A percentile compares a stretch with the other conserved stretches of the same genome.
These are phyloP conservation scores for Eristalinus sepulchralis DNA, from an alignment of 2,888 invertebrate species.

Conservation along the genomic window DNA sequence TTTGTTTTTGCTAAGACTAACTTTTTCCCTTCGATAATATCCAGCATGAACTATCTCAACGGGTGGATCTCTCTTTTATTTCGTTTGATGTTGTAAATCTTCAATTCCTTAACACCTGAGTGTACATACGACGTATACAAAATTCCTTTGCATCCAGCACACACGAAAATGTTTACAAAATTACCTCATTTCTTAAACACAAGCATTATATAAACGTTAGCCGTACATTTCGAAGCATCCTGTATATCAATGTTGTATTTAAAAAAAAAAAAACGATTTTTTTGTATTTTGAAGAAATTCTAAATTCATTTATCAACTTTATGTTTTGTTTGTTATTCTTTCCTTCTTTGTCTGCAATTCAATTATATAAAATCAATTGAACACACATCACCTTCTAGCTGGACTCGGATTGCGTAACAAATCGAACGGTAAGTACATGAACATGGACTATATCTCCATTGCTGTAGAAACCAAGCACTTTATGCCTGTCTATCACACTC, in stretches of 20 bases:
- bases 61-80: background rate
- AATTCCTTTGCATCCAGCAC: background rate
- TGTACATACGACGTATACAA: background rate
- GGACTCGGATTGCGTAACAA: slow-evolving; percentile 72
- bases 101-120: background rate
- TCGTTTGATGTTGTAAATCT: background rate
- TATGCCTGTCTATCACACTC: slow-evolving; percentile 16
- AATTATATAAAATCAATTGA: slow-evolving; percentile 20
- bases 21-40: no score
- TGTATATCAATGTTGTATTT: slow-evolving; percentile 1
- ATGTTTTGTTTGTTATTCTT: slow-evolving; percentile 55
- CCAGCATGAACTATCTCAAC: background rate
- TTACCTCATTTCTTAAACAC: background rate
- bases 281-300: background rate
- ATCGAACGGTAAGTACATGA: slow-evolving; percentile 71
- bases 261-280: background rate
- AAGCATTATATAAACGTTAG: slow-evolving; percentile 1
- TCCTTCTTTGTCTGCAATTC: slow-evolving; percentile 19
- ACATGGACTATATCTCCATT: slow-evolving; percentile 16
- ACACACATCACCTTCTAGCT: slow-evolving; percentile 65
- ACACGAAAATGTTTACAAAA: background rate
- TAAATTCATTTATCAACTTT: slow-evolving; percentile 26
- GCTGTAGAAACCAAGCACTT: slow-evolving; percentile 9
- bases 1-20: no score
- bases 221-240: background rate